Base-by-base conservation (phyloP, 2,113 vertebrate species). In the Ceratotherium simum region DNA sequence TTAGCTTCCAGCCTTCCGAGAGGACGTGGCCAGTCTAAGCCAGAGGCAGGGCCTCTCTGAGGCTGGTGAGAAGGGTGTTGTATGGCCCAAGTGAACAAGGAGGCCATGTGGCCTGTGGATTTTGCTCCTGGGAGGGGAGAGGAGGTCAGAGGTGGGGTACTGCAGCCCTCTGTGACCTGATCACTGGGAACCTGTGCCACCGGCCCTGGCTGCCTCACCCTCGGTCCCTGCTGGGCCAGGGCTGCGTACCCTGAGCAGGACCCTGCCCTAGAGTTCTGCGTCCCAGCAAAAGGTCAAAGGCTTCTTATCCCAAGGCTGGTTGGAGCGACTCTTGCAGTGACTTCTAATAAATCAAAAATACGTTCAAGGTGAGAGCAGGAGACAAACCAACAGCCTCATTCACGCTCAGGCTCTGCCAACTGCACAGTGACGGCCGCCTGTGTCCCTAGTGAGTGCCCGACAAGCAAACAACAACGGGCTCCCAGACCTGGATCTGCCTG, bases 321-420 rank as follows among this genome's bases (percentile, higher is more conserved):
- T 76, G 3, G 82, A 82, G 51, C n/a, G 60, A 69, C 33, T 36
- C 60, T 67, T 88, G 69, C 56, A 0, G 9, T 70, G 75, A 92
- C 73, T 13, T 78, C 72, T 84, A 97, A 81, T 96, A 97, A 98
- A 72, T 94, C 95, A 96, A 73, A 97, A 98, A 95, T 95, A 67
- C 93, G 96, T 96, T 98, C 98, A 96, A 96, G 92, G 90, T 95
- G 96, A 96, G 82, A 92, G 75, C 94, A 54, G 39, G 67, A 92
- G 39, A 58, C 78, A 90, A 17, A 72, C 56, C 81, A 94, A 69
- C 79, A 93, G 94, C 79, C 75, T 72, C 64, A 6, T 94, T 86
- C 73, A 85, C 84, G 86, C 39, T 64, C 91, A 51, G 48, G 25
- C 95, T 90, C 95, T 18, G 14, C 94, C 60, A 86, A n/a, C 80